A percentile compares a stretch with the other conserved stretches of the same genome.
Conservation (phyloP, 2,113 vertebrate genomes). For the Macaca nemestrina region DNA sequence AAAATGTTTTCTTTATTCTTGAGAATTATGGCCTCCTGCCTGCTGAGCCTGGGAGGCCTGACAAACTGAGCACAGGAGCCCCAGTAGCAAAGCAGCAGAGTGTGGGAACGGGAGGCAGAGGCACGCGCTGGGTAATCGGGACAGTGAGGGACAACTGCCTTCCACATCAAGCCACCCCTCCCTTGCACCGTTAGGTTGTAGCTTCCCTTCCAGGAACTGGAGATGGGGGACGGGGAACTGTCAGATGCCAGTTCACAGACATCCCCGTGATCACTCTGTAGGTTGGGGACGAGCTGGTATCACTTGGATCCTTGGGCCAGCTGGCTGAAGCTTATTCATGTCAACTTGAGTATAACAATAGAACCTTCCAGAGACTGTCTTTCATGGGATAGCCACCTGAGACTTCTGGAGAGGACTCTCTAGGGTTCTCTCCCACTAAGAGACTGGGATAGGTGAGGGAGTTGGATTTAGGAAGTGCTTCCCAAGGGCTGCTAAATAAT, state of each 20-base stretch:
- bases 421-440: neutral
- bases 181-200: too few species aligned
- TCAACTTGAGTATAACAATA: neutral
- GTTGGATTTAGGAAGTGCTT: neutral
- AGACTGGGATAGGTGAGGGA: too few species aligned
- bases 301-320: neutral
- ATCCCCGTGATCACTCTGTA: rapidly evolving
- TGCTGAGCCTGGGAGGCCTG: conserved; percentile 89
- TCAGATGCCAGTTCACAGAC: neutral
- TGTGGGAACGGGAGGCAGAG: conserved; percentile 92
- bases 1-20: conserved; percentile 86
- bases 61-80: conserved; percentile 84
- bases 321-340: neutral
- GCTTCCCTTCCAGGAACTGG: neutral
- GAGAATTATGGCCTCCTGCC: conserved; percentile 88
- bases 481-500: neutral
- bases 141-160: conserved; percentile 81
- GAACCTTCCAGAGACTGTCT: neutral
- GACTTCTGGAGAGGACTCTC: neutral
- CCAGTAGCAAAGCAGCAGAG: conserved; percentile 86
- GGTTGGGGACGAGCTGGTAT: neutral
- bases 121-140: conserved; percentile 90
- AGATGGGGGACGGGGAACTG: neutral
- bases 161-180: neutral
- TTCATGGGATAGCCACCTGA: neutral